phyloP scores from a whole-genome alignment of 2,888 invertebrate genomes.

The Spisula subtruncata region DNA sequence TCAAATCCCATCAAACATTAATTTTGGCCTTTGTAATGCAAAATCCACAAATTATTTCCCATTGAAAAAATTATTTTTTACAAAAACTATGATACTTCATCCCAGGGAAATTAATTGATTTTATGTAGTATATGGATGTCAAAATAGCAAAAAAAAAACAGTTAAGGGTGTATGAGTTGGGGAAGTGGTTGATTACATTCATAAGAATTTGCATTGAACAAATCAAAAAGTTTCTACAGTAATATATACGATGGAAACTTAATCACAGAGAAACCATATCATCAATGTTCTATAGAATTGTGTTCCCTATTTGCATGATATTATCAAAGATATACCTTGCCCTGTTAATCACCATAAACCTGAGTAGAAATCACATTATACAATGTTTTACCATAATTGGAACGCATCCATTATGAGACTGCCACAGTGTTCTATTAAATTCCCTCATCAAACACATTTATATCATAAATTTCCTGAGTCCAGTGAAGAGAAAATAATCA shows the following conservation, averaged over 20 bases:
- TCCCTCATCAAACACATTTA: neutral
- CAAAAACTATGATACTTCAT: too few relatives aligned
- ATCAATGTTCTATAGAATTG: neutral
- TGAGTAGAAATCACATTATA: neutral
- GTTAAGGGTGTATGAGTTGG: too few relatives aligned
- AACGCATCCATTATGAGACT: neutral
- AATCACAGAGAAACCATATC: neutral
- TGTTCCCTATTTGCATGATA: constrained; percentile 10
- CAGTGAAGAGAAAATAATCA: neutral
- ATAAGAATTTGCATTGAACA: too few relatives aligned
- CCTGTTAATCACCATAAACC: neutral
- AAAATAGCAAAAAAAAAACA: too few relatives aligned
- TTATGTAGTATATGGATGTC: too few relatives aligned
- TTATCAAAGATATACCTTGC: neutral
- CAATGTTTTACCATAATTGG: neutral
- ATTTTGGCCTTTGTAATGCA: too few relatives aligned
- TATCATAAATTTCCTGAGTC: neutral
- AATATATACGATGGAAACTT: neutral
- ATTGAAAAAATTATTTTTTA: too few relatives aligned
- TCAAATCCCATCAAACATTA: too few relatives aligned
- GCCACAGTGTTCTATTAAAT: neutral
- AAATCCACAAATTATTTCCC: too few relatives aligned
- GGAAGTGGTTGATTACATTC: too few relatives aligned
- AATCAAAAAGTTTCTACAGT: too few relatives aligned
- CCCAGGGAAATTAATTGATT: too few relatives aligned